Evolutionary conservation across 2,888 invertebrate genomes (phyloP).

Genomic region (Limnephilus auricula): DNA sequence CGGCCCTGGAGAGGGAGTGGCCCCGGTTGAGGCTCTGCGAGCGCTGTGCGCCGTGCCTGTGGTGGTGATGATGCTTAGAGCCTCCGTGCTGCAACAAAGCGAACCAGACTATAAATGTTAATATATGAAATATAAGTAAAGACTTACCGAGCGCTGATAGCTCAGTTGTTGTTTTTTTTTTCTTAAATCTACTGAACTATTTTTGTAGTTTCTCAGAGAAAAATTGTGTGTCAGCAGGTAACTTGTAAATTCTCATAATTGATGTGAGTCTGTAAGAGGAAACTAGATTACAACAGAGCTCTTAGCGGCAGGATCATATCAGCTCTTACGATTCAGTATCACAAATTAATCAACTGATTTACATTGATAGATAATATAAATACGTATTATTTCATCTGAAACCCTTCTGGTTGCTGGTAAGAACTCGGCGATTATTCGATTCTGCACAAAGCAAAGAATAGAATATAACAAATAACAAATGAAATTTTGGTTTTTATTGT

Average conservation of each 20-base stretch:
- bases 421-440: too few relatives aligned
- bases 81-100: slow-evolving; percentile 80
- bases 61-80: slow-evolving; percentile 80
- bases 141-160: background rate
- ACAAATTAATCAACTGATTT: background rate
- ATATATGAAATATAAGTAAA: background rate
- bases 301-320: background rate
- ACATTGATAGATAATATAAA: too few relatives aligned
- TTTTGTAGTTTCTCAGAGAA: too few relatives aligned
- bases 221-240: too few relatives aligned
- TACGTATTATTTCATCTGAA: too few relatives aligned
- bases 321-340: background rate
- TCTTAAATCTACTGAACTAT: background rate
- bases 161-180: background rate
- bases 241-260: background rate
- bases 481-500: too few relatives aligned
- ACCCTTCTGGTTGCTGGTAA: too few relatives aligned
- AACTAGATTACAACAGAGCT: background rate
- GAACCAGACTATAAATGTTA: slow-evolving; percentile 53
- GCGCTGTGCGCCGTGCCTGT: slow-evolving; percentile 80
- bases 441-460: too few relatives aligned
- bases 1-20: slow-evolving; percentile 82
- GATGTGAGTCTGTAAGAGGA: background rate
- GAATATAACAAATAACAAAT: too few relatives aligned
- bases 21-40: slow-evolving; percentile 88